A percentile compares a stretch with the other conserved stretches of the same genome.
These are phyloP conservation scores for Acanthosepion pharaonis DNA, from an alignment of 2,888 invertebrate genomes.

Conservation along the genomic window DNA sequence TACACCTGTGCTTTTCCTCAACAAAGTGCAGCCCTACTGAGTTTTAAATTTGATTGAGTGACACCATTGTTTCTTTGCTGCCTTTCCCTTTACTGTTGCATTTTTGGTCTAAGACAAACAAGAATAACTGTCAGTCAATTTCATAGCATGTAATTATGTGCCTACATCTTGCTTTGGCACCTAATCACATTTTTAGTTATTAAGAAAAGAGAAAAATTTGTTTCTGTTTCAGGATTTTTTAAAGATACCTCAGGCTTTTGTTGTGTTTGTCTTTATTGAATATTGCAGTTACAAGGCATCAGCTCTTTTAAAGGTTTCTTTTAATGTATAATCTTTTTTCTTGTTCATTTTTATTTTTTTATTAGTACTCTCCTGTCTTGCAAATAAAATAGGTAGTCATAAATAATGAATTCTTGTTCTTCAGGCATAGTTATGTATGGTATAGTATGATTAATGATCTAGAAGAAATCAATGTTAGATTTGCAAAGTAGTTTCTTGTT, in stretches of 20 bases:
- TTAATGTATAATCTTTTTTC: background rate
- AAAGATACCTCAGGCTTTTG: background rate
- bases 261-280: background rate
- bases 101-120: slow-evolving; percentile 14
- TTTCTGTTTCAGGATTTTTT: background rate
- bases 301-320: slow-evolving; percentile 10
- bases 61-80: background rate
- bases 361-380: background rate
- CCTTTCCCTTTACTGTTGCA: background rate
- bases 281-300: background rate
- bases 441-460: background rate
- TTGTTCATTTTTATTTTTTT: background rate
- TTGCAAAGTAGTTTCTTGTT: background rate
- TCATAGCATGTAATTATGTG: slow-evolving; percentile 14
- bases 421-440: background rate
- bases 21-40: background rate
- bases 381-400: background rate
- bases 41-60: background rate
- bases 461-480: background rate
- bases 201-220: background rate
- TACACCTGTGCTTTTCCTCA: background rate
- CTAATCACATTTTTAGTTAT: slow-evolving; percentile 8
- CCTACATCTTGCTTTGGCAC: background rate
- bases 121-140: slow-evolving; percentile 4
- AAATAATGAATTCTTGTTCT: background rate